Evolutionary conservation across 2,888 invertebrate species (phyloP), one percentile per base, ranked within the genome.

Genomic region (Epinotia nisella): DNA sequence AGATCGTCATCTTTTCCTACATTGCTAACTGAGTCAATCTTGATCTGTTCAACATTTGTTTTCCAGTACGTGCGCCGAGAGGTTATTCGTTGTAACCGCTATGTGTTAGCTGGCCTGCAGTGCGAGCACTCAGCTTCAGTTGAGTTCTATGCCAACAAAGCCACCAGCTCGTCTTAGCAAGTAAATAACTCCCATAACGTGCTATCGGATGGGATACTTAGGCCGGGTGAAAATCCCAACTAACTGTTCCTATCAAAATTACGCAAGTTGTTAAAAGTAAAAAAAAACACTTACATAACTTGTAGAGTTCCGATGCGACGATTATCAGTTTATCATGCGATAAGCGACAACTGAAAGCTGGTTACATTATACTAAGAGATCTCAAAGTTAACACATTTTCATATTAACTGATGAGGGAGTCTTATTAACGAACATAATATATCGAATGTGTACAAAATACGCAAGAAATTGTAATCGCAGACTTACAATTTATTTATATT

Each of bases 321-420:
- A n/a, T n/a, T n/a, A n/a, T n/a, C n/a, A n/a, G n/a, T n/a, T n/a
- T 2, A 3, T 29, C 29, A 29, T 29, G 29, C 35, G n/a, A 59
- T 55, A n/a, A 29, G 53, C 35, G 41, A 65, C 53, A 53, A 53
- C 35, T 53, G 13, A 59, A 21, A 17, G 21, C 49, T 53, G 39
- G 69, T 39, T 60, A 35, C 7, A 60, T 60, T 60, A 69, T 53
- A 59, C 51, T 69, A 69, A 60, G 53, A 69, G 69, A 69, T 69
- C 60, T 69, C 60, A 60, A 60, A 58, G 58, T 58, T 29, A 29
- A 58, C 35, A 35, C 35, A 9, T 21, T 51, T 49, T 39, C 35
- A 60, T 56, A 17, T 69, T 17, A 60, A 69, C 60, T 3, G 3
- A 69, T 53, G 51, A 56, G 56, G 11, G 53, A 45, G 56, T 67